These are phyloP conservation scores for Hyles euphorbiae DNA, from an alignment of 1,140 invertebrate genomes.

Conservation along the genomic window DNA sequence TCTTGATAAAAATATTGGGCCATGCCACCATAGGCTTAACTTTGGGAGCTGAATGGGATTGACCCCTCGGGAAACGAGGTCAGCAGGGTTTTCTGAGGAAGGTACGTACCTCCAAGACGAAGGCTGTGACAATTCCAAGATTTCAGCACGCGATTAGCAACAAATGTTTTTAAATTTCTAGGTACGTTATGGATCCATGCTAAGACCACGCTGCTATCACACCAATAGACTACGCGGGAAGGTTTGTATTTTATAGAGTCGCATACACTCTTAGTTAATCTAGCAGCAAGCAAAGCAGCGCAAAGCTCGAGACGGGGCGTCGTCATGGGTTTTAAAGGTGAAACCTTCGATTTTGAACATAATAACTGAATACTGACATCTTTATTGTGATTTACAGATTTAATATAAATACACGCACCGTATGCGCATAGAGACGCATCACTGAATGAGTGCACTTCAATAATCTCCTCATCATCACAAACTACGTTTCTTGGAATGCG, in stretches of 20 bases:
- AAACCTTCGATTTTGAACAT: constrained; percentile 5
- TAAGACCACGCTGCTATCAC: constrained; percentile 12
- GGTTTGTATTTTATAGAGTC: constrained; percentile 6
- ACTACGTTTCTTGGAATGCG: neutral
- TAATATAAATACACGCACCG: constrained; percentile 4
- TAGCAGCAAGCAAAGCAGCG: constrained; percentile 19
- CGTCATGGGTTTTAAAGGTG: neutral
- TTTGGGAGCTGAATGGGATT: too few relatives aligned
- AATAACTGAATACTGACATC: neutral
- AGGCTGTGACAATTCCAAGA: too few relatives aligned
- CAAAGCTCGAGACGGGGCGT: constrained; percentile 9
- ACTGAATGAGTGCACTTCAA: constrained; percentile 5
- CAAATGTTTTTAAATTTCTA: too few relatives aligned
- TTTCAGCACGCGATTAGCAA: too few relatives aligned
- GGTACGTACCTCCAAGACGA: too few relatives aligned
- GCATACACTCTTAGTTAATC: constrained; percentile 12
- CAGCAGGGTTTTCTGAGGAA: too few relatives aligned
- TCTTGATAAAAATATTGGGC: too few relatives aligned
- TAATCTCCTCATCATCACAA: neutral
- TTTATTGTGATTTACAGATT: neutral
- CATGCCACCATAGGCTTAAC: too few relatives aligned
- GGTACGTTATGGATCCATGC: neutral
- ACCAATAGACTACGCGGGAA: constrained; percentile 10
- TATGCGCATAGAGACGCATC: constrained; percentile 6
- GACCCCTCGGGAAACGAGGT: too few relatives aligned